Evolutionary conservation across 2,888 invertebrate genomes (phyloP), one percentile per base, ranked within the genome.

Genomic region (Lasioglossum oenotherae): DNA sequence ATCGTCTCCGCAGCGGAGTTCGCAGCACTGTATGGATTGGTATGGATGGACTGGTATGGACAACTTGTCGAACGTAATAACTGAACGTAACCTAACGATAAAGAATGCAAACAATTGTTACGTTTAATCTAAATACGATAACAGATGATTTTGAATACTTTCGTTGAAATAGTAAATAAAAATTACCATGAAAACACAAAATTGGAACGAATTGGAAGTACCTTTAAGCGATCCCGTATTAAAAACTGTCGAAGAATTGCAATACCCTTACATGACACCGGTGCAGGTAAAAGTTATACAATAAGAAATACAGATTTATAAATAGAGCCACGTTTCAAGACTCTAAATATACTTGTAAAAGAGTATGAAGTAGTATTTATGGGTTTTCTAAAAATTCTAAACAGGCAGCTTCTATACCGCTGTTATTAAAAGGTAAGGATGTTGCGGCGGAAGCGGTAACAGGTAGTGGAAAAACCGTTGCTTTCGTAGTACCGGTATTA

Each of bases 401-500:
- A 87, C 91, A 99, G 96, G 97, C 98, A 6, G 98, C 98, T 0
- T 97, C 98, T 80, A 99, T 99, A 92, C 99, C 99, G 0, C 96
- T 99, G 79, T 96, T 99, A 78, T 95, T 99, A 78, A 97, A 97
- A 14, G 98, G 98, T 92, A 99, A 99, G 95, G 99, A 99, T 96
- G 99, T 99, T 23, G 99, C 98, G 0, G 99, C 98, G 0, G 99
- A 99, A 95, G 99, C 99, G 5, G 98, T 99, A 0, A 99, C 99
- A 1, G 99, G 99, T 5, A 99, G 99, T 88, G 99, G 99, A 0
- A 99, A 99, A 96, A 99, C 99, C 0, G 95, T 99, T 64, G 99
- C 99, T 0, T 99, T 99, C 95, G 96, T 99, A 19, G 97, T 99
- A 71, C 99, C 99, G 0, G 95, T 99, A 92, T 93, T 99, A 76